A percentile compares a stretch with the other conserved stretches of the same genome.
Evolutionary conservation across 2,888 invertebrate species (phyloP).

Genomic region (Diploptera punctata): DNA sequence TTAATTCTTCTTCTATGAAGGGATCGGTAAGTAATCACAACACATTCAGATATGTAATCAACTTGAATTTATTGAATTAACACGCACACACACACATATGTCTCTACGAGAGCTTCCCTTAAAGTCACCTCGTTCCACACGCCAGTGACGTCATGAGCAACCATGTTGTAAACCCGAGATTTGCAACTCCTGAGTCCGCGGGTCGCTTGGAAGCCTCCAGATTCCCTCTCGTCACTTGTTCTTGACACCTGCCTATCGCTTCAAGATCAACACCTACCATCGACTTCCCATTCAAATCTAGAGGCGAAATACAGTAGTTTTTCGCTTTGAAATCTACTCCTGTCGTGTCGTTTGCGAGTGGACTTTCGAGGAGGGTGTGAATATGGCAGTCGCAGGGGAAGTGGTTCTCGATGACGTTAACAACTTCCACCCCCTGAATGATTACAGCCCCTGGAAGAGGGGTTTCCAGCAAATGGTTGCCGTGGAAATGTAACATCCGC

Average conservation of each 20-base stretch:
- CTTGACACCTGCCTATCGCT: conserved; percentile 70
- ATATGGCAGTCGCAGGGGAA: conserved; percentile 88
- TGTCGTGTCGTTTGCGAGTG: conserved; percentile 70
- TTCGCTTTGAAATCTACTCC: conserved; percentile 68
- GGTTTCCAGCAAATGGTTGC: conserved; percentile 83
- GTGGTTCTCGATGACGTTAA: conserved; percentile 79
- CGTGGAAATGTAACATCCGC: conserved; percentile 74
- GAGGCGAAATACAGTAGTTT: conserved; percentile 86
- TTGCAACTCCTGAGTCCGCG: conserved; percentile 16
- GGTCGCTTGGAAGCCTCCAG: conserved; percentile 53
- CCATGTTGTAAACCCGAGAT: no score
- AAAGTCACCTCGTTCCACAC: no score
- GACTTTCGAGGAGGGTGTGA: conserved; percentile 76
- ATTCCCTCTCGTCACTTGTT: conserved; percentile 70
- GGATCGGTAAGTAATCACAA: no score
- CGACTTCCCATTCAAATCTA: conserved; percentile 80
- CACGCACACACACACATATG: no score
- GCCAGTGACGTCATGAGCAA: no score
- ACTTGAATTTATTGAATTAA: no score
- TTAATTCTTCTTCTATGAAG: no score
- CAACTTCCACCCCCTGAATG: conserved; percentile 73
- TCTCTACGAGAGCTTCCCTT: no score
- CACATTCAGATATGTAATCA: no score
- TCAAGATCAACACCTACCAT: conserved; percentile 73
- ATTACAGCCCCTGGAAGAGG: conserved; percentile 71